A percentile compares a stretch with the other conserved stretches of the same genome.
phyloP scores from a whole-genome alignment of 2,113 vertebrate species.

The Apistogramma diplotaenia region DNA sequence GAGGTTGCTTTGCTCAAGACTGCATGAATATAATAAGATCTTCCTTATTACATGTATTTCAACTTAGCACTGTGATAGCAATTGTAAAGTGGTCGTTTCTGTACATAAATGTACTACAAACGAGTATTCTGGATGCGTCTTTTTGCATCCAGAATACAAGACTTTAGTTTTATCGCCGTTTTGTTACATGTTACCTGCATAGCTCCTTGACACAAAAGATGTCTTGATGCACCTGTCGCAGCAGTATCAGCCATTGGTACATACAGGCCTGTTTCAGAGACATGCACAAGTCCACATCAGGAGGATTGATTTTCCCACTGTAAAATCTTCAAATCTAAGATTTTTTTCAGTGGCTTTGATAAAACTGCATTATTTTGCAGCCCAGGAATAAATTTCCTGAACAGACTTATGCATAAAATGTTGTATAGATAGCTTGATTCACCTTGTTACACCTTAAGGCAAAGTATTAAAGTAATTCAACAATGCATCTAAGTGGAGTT shows the following conservation, averaged over 20 bases:
- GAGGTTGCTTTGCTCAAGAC: neutral
- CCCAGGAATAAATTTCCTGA: neutral
- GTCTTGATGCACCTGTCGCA: no score
- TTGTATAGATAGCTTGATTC: neutral
- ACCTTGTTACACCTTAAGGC: neutral
- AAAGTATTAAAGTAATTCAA: neutral
- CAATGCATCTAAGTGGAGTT: neutral
- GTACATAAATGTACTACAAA: neutral
- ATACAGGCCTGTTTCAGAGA: neutral
- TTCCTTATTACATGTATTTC: neutral
- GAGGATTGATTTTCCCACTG: neutral
- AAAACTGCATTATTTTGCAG: neutral
- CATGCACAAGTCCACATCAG: neutral
- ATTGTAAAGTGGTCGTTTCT: neutral
- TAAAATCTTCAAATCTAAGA: no score
- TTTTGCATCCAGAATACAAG: no score
- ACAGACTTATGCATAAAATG: neutral
- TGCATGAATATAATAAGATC: neutral
- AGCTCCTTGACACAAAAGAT: neutral
- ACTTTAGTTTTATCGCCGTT: no score
- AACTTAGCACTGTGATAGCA: no score
- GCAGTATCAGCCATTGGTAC: neutral
- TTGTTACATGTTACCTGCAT: neutral
- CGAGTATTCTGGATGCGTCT: neutral
- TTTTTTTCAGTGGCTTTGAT: neutral